These are phyloP conservation scores for Ctenopoma kingsleyae DNA, from an alignment of 2,797 vertebrate genomes.

Conservation along the genomic window DNA sequence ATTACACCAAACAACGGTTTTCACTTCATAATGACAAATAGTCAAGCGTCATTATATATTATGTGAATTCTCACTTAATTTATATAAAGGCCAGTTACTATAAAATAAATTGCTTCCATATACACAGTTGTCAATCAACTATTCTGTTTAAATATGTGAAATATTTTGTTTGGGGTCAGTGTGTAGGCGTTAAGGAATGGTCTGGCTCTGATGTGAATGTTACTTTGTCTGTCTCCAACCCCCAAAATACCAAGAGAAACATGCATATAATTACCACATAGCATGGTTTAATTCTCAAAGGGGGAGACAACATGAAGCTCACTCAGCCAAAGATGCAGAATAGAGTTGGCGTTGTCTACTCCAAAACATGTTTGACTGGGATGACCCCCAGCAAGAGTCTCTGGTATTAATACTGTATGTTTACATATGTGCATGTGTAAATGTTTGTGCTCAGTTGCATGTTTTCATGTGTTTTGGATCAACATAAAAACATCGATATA, in stretches of 20 bases:
- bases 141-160: slow-evolving; percentile 63
- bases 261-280: slow-evolving; percentile 73
- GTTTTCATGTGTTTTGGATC: slow-evolving; percentile 23
- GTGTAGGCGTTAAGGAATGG: slow-evolving; percentile 69
- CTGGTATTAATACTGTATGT: neutral
- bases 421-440: neutral
- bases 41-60: slow-evolving; percentile 10
- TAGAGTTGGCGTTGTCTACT: slow-evolving; percentile 32
- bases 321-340: slow-evolving; percentile 52
- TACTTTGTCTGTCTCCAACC: slow-evolving; percentile 75
- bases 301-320: slow-evolving; percentile 53
- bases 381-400: slow-evolving; percentile 18
- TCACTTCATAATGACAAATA: slow-evolving; percentile 22
- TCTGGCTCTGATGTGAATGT: slow-evolving; percentile 69
- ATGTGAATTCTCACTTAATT: slow-evolving; percentile 27
- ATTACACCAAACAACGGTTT: slow-evolving; percentile 33
- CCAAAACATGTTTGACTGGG: slow-evolving; percentile 19
- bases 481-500: neutral
- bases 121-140: slow-evolving; percentile 64
- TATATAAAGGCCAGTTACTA: slow-evolving; percentile 12
- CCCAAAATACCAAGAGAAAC: slow-evolving; percentile 75
- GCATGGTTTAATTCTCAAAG: slow-evolving; percentile 71
- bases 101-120: slow-evolving; percentile 51
- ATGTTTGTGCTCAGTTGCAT: slow-evolving; percentile 7
- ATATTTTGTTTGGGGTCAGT: slow-evolving; percentile 70